A percentile compares a stretch with the other conserved stretches of the same genome.
phyloP scores from a whole-genome alignment of 2,888 invertebrate species.

The Beris chalybata region DNA sequence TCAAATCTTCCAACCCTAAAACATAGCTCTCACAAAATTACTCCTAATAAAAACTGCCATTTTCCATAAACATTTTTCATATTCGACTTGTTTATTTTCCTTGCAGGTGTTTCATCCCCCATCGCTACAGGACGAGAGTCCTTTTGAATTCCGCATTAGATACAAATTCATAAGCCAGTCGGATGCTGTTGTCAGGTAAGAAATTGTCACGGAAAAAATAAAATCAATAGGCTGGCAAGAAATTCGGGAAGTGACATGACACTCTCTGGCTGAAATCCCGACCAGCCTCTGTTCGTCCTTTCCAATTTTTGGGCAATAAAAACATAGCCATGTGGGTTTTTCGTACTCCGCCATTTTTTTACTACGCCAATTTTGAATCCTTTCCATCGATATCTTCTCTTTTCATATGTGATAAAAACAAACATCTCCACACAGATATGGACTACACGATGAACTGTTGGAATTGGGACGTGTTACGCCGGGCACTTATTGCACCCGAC shows the following conservation, averaged over 20 bases:
- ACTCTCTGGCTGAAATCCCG: too few relatives aligned
- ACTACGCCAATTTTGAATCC: not conserved
- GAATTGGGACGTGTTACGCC: conserved; percentile 85
- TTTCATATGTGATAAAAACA: not conserved
- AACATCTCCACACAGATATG: conserved; percentile 60
- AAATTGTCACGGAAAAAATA: conserved; percentile 35
- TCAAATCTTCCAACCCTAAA: too few relatives aligned
- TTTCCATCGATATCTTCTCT: not conserved
- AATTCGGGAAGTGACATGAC: too few relatives aligned
- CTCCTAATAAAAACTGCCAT: too few relatives aligned
- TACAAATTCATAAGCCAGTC: conserved; percentile 81
- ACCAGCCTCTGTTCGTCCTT: too few relatives aligned
- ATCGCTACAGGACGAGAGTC: conserved; percentile 70
- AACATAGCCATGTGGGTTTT: not conserved
- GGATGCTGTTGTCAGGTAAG: conserved; percentile 73
- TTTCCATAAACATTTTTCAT: too few relatives aligned
- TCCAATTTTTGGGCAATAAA: not conserved
- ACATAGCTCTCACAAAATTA: too few relatives aligned
- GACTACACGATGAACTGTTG: conserved; percentile 72
- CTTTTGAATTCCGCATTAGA: conserved; percentile 78
- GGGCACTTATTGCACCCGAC: conserved; percentile 80
- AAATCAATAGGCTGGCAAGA: not conserved
- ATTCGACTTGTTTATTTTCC: conserved; percentile 2
- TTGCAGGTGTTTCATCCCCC: conserved; percentile 61
- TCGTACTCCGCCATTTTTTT: not conserved